Evolutionary conservation across 2,113 vertebrate genomes (phyloP).

Genomic region (Cynoglossus semilaevis): DNA sequence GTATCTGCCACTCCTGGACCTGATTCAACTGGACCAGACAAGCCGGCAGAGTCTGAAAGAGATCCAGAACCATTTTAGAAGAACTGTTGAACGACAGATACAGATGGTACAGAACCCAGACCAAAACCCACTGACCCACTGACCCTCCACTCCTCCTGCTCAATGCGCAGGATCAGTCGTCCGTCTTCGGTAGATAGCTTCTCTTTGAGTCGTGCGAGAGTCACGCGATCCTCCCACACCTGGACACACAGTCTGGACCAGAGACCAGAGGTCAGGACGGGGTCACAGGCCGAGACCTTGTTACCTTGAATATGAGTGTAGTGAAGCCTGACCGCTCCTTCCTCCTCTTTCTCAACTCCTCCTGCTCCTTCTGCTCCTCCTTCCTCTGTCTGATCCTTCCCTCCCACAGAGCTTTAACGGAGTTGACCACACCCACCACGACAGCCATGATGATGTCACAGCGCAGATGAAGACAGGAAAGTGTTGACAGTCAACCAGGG

Average conservation of each 20-base stretch:
- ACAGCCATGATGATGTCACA: conserved; percentile 77
- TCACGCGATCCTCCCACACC: conserved; percentile 87
- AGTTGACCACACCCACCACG: conserved; percentile 77
- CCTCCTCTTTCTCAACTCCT: conserved; percentile 74
- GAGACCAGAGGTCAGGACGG: not conserved
- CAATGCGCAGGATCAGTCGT: conserved; percentile 84
- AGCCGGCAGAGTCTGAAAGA: conserved; percentile 81
- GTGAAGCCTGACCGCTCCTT: conserved; percentile 60
- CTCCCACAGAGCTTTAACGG: conserved; percentile 90
- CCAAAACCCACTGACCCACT: not conserved
- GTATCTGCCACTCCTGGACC: conserved; percentile 93
- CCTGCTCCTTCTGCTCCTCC: conserved; percentile 79
- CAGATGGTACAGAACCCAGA: not conserved
- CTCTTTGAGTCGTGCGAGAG: conserved; percentile 84
- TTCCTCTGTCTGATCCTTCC: conserved; percentile 82
- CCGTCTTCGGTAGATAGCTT: conserved; percentile 86
- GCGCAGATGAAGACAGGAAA: not conserved
- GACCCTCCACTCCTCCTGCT: conserved; percentile 97
- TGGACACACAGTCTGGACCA: conserved; percentile 73
- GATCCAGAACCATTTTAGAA: not conserved
- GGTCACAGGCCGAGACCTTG: not conserved
- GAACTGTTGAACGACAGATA: too few species aligned
- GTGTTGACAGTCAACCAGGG: conserved; percentile 22
- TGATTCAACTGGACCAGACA: conserved; percentile 84
- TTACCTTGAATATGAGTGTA: too few species aligned